A percentile compares a stretch with the other conserved stretches of the same genome.
phyloP scores from a whole-genome alignment of 2,797 vertebrate species.

The Urophycis tenuis region DNA sequence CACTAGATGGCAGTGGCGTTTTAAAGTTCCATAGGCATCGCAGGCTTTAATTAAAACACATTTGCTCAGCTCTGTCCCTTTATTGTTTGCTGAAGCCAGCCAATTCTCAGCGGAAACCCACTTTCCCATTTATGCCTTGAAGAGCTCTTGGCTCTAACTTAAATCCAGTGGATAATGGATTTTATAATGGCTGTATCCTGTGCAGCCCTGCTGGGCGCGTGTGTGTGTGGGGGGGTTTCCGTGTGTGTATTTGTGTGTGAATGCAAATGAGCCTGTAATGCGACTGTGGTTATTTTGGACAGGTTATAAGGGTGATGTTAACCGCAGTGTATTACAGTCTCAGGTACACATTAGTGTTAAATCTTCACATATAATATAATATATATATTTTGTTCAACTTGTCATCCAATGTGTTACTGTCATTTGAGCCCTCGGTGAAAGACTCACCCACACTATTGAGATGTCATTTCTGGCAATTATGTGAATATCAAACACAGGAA shows the following conservation, averaged over 20 bases:
- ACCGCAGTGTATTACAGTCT: background rate
- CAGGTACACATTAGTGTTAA: background rate
- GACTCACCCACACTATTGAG: background rate
- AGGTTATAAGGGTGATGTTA: background rate
- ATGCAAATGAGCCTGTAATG: background rate
- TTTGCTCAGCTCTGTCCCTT: background rate
- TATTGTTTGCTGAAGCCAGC: background rate
- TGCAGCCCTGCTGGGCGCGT: background rate
- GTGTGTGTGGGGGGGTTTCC: background rate
- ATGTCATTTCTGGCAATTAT: background rate
- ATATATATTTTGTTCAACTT: background rate
- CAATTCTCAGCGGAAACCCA: constrained; percentile 5
- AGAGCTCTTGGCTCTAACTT: constrained; percentile 1
- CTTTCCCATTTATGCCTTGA: background rate
- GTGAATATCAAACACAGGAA: background rate
- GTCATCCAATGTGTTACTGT: background rate
- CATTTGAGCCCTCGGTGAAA: background rate
- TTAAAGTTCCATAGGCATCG: background rate
- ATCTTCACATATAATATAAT: background rate
- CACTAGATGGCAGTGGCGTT: constrained; percentile 39
- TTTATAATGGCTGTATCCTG: constrained; percentile 4
- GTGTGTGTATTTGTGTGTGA: background rate
- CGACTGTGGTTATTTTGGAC: background rate
- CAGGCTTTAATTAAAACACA: background rate
- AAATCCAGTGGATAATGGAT: background rate